These are phyloP conservation scores for Ridgeia piscesae DNA, from an alignment of 1,140 invertebrate genomes.

Conservation along the genomic window DNA sequence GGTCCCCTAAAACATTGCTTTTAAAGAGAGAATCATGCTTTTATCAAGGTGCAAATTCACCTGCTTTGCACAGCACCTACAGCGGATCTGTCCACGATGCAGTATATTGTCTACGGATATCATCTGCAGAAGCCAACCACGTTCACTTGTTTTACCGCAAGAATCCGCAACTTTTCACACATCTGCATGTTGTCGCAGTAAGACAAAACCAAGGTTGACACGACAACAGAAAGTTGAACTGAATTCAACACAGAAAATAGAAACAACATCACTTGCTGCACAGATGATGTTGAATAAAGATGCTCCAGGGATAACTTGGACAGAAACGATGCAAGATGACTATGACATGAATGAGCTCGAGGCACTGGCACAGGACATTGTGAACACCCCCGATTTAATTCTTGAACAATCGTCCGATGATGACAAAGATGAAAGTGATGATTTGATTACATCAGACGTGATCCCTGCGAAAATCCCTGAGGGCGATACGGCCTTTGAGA, in stretches of 20 bases:
- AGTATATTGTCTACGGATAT: background rate
- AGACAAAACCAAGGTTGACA: background rate
- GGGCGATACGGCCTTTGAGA: conserved; percentile 22
- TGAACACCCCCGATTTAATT: background rate
- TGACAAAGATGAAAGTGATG: background rate
- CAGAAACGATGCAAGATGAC: background rate
- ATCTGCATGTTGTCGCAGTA: background rate
- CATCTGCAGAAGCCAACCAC: background rate
- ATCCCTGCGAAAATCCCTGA: background rate
- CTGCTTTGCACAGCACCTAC: background rate
- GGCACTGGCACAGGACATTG: background rate
- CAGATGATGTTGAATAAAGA: background rate
- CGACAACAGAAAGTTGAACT: background rate
- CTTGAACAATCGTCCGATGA: background rate
- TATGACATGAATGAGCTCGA: background rate
- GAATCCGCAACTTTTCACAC: background rate
- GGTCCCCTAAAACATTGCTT: background rate
- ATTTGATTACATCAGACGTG: background rate
- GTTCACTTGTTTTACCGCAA: background rate
- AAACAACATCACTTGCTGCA: background rate
- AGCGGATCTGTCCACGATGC: background rate
- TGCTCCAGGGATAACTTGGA: background rate
- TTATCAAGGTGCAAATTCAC: background rate
- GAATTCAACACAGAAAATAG: background rate
- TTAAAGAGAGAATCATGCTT: background rate